Conservation (phyloP, 2,888 invertebrate genomes). For the Ypsolopha scabrella region DNA sequence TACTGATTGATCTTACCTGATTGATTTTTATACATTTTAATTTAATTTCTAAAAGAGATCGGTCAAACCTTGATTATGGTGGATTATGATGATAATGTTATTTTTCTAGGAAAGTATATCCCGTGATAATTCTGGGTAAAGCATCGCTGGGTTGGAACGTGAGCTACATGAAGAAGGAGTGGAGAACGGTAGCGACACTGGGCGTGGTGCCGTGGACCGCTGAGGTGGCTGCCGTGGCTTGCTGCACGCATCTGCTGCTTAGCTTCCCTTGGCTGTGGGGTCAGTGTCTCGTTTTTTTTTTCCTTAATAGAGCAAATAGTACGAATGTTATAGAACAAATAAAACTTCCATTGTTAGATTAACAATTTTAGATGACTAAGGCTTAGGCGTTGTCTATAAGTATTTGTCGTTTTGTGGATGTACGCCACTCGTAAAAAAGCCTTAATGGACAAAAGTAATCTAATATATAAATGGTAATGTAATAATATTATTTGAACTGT, state of each 20-base stretch:
- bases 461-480: too few relatives aligned
- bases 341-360: not conserved
- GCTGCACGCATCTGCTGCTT: constrained; percentile 36
- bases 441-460: too few relatives aligned
- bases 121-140: constrained; percentile 54
- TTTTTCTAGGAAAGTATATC: constrained; percentile 46
- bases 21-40: too few relatives aligned
- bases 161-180: constrained; percentile 40
- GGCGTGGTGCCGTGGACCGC: constrained; percentile 47
- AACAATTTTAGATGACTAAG: not conserved
- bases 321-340: not conserved
- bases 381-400: too few relatives aligned
- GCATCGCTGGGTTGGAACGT: constrained; percentile 50
- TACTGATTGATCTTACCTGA: too few relatives aligned
- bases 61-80: too few relatives aligned
- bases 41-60: too few relatives aligned
- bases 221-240: constrained; percentile 39
- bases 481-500: too few relatives aligned
- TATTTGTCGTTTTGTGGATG: too few relatives aligned
- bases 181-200: constrained; percentile 37
- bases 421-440: too few relatives aligned
- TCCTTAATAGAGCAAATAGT: not conserved
- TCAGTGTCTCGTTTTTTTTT: constrained; percentile 15
- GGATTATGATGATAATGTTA: not conserved
- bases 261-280: constrained; percentile 57